phyloP scores from a whole-genome alignment of 2,888 invertebrate genomes.

The Luperina nickerlii region DNA sequence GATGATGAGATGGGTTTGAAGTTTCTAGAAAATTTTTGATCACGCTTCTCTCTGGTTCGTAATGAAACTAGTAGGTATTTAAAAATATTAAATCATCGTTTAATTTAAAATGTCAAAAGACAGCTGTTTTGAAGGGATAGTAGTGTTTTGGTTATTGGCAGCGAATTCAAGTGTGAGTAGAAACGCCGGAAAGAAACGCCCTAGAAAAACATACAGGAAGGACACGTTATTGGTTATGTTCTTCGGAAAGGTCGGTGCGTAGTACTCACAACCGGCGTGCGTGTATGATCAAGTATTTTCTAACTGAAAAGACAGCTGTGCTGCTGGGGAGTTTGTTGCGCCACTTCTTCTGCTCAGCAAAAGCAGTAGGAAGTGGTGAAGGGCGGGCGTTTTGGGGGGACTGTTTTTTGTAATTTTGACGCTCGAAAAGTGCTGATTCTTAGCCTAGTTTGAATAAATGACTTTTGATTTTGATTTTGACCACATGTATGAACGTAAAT shows the following conservation, averaged over 20 bases:
- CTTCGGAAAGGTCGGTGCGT: neutral
- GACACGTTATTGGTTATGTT: neutral
- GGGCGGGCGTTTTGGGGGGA: too few species aligned
- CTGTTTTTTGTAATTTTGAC: too few species aligned
- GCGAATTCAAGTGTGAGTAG: neutral
- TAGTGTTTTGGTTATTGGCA: neutral
- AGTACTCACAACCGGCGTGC: neutral
- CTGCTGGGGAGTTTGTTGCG: too few species aligned
- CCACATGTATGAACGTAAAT: neutral
- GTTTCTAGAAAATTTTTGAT: neutral
- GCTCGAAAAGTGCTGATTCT: too few species aligned
- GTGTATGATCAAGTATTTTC: too few species aligned
- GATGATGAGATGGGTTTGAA: neutral
- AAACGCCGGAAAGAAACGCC: neutral
- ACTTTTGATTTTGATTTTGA: too few species aligned
- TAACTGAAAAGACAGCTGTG: too few species aligned
- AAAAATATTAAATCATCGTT: neutral
- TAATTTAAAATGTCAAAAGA: neutral
- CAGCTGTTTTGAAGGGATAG: neutral
- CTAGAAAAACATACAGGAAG: neutral
- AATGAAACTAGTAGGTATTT: neutral
- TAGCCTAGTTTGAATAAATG: too few species aligned
- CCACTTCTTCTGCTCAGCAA: too few species aligned
- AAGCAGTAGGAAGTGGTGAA: too few species aligned
- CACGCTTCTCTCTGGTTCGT: neutral